Conservation (phyloP, 2,888 invertebrate genomes). For the Pterostichus niger region DNA sequence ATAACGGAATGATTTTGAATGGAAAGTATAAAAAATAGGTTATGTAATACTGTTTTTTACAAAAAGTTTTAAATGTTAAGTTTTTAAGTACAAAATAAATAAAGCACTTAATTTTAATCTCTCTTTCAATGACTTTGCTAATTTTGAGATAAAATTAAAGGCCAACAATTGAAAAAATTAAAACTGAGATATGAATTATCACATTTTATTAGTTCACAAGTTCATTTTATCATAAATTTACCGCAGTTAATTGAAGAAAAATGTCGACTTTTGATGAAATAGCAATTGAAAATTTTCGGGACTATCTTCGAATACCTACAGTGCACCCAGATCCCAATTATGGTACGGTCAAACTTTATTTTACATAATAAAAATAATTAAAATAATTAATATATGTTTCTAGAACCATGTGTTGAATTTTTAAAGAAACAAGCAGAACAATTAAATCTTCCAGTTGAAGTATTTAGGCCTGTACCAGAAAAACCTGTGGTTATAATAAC, state of each 20-base stretch:
- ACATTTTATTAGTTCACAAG: too few relatives aligned
- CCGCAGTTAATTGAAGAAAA: not conserved
- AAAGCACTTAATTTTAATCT: too few relatives aligned
- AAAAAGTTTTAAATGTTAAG: too few relatives aligned
- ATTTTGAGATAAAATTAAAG: too few relatives aligned
- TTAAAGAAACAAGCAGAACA: slow-evolving; percentile 86
- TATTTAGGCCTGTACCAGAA: slow-evolving; percentile 81
- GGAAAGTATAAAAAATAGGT: too few relatives aligned
- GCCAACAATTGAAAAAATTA: too few relatives aligned
- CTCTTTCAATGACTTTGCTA: too few relatives aligned
- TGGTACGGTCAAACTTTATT: slow-evolving; percentile 80
- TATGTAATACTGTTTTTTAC: too few relatives aligned
- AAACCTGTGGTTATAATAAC: slow-evolving; percentile 92
- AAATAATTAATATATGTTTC: too few relatives aligned
- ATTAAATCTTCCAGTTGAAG: slow-evolving; percentile 83
- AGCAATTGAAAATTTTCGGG: slow-evolving; percentile 88
- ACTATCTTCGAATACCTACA: slow-evolving; percentile 92
- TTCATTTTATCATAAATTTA: not conserved
- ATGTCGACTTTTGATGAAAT: slow-evolving; percentile 72
- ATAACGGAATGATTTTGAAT: too few relatives aligned
- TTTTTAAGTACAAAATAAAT: not conserved
- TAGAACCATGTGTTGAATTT: slow-evolving; percentile 88
- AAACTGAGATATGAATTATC: too few relatives aligned
- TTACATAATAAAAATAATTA: not conserved
- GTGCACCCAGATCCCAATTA: slow-evolving; percentile 94